phyloP scores from a whole-genome alignment of 2,113 vertebrate genomes.

The Arizona elegans region DNA sequence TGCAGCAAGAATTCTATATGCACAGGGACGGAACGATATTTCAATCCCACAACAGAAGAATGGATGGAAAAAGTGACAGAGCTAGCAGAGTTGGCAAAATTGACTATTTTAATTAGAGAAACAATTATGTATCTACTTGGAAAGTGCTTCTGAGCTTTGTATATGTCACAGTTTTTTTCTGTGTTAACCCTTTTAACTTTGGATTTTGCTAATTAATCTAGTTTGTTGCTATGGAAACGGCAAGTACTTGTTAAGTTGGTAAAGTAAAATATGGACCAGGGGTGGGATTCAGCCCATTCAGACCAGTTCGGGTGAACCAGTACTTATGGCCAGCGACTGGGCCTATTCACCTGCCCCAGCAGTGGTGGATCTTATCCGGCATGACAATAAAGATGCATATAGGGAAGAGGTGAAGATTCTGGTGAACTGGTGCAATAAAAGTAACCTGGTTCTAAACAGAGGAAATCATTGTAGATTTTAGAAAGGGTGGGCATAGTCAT shows the following conservation, averaged over 20 bases:
- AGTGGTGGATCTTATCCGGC: too few relatives aligned
- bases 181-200: not conserved
- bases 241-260: not conserved
- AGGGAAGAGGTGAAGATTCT: too few relatives aligned
- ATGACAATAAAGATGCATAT: too few relatives aligned
- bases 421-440: too few relatives aligned
- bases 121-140: not conserved
- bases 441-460: too few relatives aligned
- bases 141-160: not conserved
- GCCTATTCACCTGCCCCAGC: too few relatives aligned
- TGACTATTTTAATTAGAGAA: not conserved
- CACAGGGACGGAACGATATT: not conserved
- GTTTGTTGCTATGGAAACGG: not conserved
- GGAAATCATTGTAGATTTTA: too few relatives aligned
- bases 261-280: not conserved
- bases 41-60: not conserved
- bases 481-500: too few relatives aligned
- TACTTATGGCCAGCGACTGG: too few relatives aligned
- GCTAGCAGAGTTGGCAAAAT: not conserved
- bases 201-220: not conserved
- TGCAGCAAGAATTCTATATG: not conserved
- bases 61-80: not conserved
- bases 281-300: too few relatives aligned
- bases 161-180: not conserved
- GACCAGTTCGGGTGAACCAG: too few relatives aligned